Evolutionary conservation across 2,888 invertebrate genomes (phyloP).

Genomic region (Pseudeuparius sepicola): DNA sequence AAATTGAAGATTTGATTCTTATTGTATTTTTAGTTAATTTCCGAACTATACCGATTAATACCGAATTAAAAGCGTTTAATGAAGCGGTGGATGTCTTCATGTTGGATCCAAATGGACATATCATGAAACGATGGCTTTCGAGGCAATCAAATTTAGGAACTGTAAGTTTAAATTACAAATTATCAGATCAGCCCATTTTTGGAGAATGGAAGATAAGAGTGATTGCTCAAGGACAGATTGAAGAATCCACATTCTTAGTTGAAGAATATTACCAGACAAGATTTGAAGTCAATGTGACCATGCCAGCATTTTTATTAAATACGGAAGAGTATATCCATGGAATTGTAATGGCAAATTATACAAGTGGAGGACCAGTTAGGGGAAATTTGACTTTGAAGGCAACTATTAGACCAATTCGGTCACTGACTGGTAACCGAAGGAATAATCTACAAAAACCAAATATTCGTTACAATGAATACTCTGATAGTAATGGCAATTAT

Average conservation of each 20-base stretch:
- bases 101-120: conserved; percentile 77
- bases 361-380: conserved; percentile 81
- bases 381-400: conserved; percentile 85
- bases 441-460: conserved; percentile 24
- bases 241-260: conserved; percentile 76
- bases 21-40: conserved; percentile 57
- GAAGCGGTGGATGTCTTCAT: conserved; percentile 88
- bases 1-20: too few species aligned
- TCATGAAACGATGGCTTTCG: conserved; percentile 88
- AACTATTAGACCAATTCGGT: conserved; percentile 58
- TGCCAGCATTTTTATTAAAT: conserved; percentile 89
- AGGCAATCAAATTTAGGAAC: conserved; percentile 88
- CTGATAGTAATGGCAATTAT: too few species aligned
- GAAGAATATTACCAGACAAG: conserved; percentile 94
- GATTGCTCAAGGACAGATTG: conserved; percentile 78
- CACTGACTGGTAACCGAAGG: conserved; percentile 27
- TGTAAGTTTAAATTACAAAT: conserved; percentile 81
- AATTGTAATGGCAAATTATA: conserved; percentile 88
- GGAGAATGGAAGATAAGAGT: conserved; percentile 89
- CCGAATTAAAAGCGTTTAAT: conserved; percentile 82
- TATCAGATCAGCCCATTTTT: conserved; percentile 85
- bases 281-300: conserved; percentile 85
- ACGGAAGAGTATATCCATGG: conserved; percentile 77
- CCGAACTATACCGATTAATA: conserved; percentile 85
- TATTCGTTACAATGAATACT: too few species aligned